Conservation (phyloP, 2,888 invertebrate species). For the Aspidapion aeneum region DNA sequence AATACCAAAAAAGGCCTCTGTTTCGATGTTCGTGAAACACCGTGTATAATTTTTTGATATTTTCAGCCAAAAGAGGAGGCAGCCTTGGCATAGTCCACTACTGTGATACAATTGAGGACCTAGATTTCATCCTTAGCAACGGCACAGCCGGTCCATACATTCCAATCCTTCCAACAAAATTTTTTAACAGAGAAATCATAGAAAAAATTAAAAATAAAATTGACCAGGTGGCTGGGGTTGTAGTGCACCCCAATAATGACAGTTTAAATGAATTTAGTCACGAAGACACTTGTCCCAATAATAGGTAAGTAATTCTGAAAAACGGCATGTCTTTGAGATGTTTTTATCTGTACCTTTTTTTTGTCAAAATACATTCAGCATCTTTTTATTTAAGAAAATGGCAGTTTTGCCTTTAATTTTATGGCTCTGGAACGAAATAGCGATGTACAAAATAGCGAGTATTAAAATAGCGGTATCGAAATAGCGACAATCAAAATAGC, state of each 20-base stretch:
- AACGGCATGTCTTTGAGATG: too few relatives aligned
- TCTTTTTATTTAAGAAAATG: too few relatives aligned
- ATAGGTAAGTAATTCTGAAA: slow-evolving; percentile 51
- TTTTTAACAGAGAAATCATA: slow-evolving; percentile 55
- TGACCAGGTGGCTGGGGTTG: slow-evolving; percentile 61
- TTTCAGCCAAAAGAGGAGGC: slow-evolving; percentile 66
- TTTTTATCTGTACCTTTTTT: too few relatives aligned
- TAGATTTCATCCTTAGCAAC: slow-evolving; percentile 67
- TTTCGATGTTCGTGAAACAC: too few relatives aligned
- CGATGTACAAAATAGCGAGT: too few relatives aligned
- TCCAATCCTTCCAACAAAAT: slow-evolving; percentile 63
- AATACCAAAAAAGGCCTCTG: too few relatives aligned
- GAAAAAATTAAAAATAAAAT: slow-evolving; percentile 51
- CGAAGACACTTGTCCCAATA: slow-evolving; percentile 82
- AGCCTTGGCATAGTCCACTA: slow-evolving; percentile 83
- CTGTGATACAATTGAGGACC: slow-evolving; percentile 60
- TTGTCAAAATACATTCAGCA: too few relatives aligned
- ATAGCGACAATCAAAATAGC: too few relatives aligned
- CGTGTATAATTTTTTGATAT: too few relatives aligned
- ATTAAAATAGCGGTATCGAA: too few relatives aligned
- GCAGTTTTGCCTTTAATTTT: too few relatives aligned
- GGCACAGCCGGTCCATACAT: slow-evolving; percentile 80
- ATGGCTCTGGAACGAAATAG: too few relatives aligned
- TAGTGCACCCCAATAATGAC: slow-evolving; percentile 55
- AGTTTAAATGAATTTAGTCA: slow-evolving; percentile 49